Percentiles rank a stretch among this genome's conserved stretches.
phyloP scores from a whole-genome alignment of 2,113 vertebrate genomes.

The Myrmecophaga tridactyla region DNA sequence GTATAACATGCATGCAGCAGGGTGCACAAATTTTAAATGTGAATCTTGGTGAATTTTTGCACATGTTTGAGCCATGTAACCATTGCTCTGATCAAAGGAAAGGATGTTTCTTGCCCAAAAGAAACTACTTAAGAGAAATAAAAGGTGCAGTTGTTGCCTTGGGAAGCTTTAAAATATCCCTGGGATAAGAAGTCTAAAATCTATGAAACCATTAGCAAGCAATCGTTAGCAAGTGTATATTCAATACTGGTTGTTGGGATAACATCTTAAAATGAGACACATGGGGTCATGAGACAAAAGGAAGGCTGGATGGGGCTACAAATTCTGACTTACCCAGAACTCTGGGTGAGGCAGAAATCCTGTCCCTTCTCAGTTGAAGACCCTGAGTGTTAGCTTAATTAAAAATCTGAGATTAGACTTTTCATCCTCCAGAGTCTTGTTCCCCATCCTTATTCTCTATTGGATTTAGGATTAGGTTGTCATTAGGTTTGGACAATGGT shows the following conservation, averaged over 20 bases:
- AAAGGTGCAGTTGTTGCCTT: background rate
- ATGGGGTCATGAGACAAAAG: background rate
- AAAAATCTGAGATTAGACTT: background rate
- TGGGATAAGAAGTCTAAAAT: background rate
- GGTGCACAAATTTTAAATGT: background rate
- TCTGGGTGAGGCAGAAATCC: background rate
- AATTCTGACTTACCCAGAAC: background rate
- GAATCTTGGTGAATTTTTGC: background rate
- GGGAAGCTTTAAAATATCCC: background rate
- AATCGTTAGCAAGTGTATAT: background rate
- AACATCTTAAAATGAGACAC: background rate
- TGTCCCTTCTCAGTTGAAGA: background rate
- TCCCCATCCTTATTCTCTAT: background rate
- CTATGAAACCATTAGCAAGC: background rate
- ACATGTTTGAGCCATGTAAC: no score
- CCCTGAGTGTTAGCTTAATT: background rate
- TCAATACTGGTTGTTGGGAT: no score
- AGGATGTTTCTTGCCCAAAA: background rate
- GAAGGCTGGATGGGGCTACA: background rate
- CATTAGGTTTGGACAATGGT: background rate
- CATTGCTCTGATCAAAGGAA: accelerated
- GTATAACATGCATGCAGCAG: background rate
- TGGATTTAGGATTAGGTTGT: background rate
- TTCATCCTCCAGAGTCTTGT: background rate
- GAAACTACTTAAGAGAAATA: background rate